phyloP scores from a whole-genome alignment of 2,888 invertebrate genomes.

The Cheilosia variabilis region DNA sequence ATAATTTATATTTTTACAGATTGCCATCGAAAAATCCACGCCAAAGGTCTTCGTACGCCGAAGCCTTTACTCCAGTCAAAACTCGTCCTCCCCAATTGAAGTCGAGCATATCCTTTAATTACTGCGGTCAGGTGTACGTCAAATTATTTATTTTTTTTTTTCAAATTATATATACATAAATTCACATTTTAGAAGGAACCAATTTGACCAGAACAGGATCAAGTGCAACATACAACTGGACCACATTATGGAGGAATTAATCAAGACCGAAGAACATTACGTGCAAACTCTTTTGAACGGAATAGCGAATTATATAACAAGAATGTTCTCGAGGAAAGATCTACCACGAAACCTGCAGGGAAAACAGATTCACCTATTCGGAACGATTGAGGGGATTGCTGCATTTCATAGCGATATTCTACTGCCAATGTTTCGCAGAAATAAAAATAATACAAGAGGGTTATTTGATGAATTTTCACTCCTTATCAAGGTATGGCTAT shows the following conservation, averaged over 20 bases:
- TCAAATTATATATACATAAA: background rate
- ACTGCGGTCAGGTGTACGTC: background rate
- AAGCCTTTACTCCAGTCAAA: background rate
- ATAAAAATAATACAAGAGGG: slow-evolving; percentile 80
- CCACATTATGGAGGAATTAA: slow-evolving; percentile 81
- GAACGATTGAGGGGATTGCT: slow-evolving; percentile 95
- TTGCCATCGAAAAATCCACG: background rate
- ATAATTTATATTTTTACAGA: background rate
- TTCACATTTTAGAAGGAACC: background rate
- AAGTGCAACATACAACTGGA: background rate
- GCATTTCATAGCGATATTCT: slow-evolving; percentile 88
- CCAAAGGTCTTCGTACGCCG: slow-evolving; percentile 25
- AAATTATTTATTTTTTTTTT: background rate
- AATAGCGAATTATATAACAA: slow-evolving; percentile 79
- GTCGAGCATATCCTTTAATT: slow-evolving; percentile 13
- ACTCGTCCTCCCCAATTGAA: background rate
- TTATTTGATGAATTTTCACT: slow-evolving; percentile 81
- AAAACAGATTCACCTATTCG: slow-evolving; percentile 87
- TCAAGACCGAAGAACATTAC: slow-evolving; percentile 82
- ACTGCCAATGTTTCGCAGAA: slow-evolving; percentile 80
- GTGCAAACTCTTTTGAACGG: slow-evolving; percentile 81
- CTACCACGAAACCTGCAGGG: slow-evolving; percentile 78
- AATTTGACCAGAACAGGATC: background rate
- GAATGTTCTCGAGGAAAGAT: slow-evolving; percentile 77
- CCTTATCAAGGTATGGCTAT: slow-evolving; percentile 80